Evolutionary conservation across 2,797 vertebrate species (phyloP), one percentile per base, ranked within the genome.

Genomic region (Cossypha dichroa): DNA sequence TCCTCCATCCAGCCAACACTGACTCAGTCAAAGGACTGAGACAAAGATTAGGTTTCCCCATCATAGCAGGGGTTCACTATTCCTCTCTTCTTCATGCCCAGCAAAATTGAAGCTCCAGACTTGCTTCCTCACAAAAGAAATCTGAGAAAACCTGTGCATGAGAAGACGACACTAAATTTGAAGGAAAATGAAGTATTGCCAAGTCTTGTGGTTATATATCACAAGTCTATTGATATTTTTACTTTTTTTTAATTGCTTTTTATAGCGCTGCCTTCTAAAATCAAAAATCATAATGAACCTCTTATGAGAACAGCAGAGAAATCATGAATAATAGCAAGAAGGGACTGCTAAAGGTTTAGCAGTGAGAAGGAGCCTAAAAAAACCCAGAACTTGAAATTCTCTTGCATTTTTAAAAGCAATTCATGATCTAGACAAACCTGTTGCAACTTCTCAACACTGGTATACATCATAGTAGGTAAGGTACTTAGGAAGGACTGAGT

Each of bases 151-250:
- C 69, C 63, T 93, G 51, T 51, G 38, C 38, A 55, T 73, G 48
- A 81, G 81, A 74, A 84, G 67, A 83, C 8, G 38, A 79, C 31
- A 33, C 73, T 91, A 72, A 88, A 85, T 95, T 62, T 85, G 85
- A 93, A 93, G 59, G 46, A 59, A 91, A 78, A 69, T 49, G 49
- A 88, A 94, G 48, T 83, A 68, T 88, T 86, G 92, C 83, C 85
- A 96, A 94, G 76, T 79, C 73, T 78, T 81, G 73, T 88, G 69
- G 69, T 72, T 94, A 23, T 43, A 70, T 54, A 93, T 90, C 76
- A 77, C 68, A 91, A 94, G 38, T 68, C 74, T 92, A 76, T 68
- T 7, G 64, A 73, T 91, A 79, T 87, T 86, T 90, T 72, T 41
- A 58, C 46, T 72, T 48, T 43, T 52, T 43, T 87, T 29, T 1